Evolutionary conservation across 2,888 invertebrate genomes (phyloP), one percentile per base, ranked within the genome.

Genomic region (Harpalus rubripes): DNA sequence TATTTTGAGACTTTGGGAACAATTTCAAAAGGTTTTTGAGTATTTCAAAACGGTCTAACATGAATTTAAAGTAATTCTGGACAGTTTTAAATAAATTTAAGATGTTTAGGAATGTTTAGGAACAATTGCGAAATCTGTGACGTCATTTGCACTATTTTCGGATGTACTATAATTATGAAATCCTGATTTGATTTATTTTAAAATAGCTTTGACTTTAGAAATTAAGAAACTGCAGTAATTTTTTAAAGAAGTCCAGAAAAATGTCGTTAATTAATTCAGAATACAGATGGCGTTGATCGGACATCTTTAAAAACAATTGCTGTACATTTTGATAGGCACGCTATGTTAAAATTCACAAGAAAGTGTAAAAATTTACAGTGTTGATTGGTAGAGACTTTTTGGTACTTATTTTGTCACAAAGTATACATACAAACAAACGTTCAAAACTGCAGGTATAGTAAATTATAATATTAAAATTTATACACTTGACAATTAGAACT

Each of bases 371-470:
- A 68, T 68, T 65, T 26, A 26, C 22, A 1, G 65, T 32, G 26
- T 61, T 22, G 8, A 61, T 22, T 22, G 22, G 22, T 22, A 18
- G 61, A n/a, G n/a, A n/a, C n/a, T n/a, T 61, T 61, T 12, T 58
- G 61, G 61, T 61, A 61, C 18, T 22, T 61, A 22, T 0, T 61
- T 61, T 61, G 6, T 39, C 26, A 26, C 5, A 39, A 68, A 68
- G 68, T 61, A 74, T 74, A 74, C 74, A 56, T 68, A 82, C 32
- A 82, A 81, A 82, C 65, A 32, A 82, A 82, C 52, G 81, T 82
- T 82, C 81, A 82, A 82, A 82, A 22, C 39, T 82, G 81, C 81
- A 82, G 81, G 81, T 68, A 82, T 68, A 72, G 52, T 52, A 52
- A 22, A 81, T 18, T 3, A 65, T 16, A 65, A 22, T 68, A 39